These are phyloP conservation scores for Rana temporaria DNA, from an alignment of 2,113 vertebrate genomes.

Conservation along the genomic window DNA sequence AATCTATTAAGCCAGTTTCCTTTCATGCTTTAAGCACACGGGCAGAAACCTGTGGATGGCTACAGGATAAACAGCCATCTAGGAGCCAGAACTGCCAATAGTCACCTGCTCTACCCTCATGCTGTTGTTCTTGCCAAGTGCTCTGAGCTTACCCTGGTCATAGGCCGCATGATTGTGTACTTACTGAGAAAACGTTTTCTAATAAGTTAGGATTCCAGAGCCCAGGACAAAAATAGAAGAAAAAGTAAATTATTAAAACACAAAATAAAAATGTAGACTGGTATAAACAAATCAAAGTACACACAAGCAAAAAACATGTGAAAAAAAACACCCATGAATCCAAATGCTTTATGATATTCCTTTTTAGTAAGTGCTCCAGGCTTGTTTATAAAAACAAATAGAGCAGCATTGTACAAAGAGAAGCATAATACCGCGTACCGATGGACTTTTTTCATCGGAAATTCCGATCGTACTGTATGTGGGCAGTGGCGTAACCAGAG, in stretches of 20 bases:
- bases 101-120: slow-evolving; percentile 9
- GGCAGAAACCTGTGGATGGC: not conserved
- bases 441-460: no score
- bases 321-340: not conserved
- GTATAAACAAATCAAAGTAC: no score
- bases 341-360: no score
- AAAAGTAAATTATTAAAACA: not conserved
- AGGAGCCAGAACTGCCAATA: not conserved
- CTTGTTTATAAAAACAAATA: no score
- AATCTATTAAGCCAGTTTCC: not conserved
- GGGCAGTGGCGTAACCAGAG: no score
- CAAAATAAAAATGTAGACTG: not conserved
- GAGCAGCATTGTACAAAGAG: no score
- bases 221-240: slow-evolving; percentile 19
- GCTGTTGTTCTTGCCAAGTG: not conserved
- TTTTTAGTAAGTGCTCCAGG: no score
- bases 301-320: not conserved
- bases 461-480: no score
- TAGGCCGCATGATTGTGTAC: not conserved
- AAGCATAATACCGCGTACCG: no score
- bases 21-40: not conserved
- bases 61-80: not conserved
- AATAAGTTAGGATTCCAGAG: slow-evolving; percentile 21
- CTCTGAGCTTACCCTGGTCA: slow-evolving; percentile 15
- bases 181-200: slow-evolving; percentile 31